Base-by-base conservation (phyloP, 2,888 invertebrate species). In the Ganaspis brasiliensis region DNA sequence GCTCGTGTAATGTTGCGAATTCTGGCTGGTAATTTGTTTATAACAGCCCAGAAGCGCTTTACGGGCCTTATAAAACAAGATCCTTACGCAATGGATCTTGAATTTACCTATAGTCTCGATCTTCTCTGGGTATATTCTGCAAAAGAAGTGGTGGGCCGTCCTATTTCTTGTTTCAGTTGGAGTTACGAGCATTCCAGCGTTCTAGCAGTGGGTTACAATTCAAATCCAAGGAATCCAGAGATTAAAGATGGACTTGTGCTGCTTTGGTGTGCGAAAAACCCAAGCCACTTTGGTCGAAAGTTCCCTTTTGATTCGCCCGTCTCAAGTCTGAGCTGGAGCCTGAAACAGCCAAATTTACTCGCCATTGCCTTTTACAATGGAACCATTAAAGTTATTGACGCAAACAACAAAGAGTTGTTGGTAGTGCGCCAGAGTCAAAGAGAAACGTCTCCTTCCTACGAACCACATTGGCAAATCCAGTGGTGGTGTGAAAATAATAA, bases 321-420 rank as follows among this genome's bases (percentile, higher is more conserved):
- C 0, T 95, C 96, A 0, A 93, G 95, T 0, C 90, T 97, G 0
- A 93, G 94, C 56, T 97, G 97, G 92, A 96, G 96, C 0, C 92
- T 91, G 0, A 92, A 91, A 56, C 93, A 94, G 76, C 95, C 97
- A 0, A 96, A 96, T 89, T 92, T 96, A 85, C 88, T 97, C 21
- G 96, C 96, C 0, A 93, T 96, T 74, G 97, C 96, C 0, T 95
- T 96, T 82, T 93, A 95, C 83, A 94, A 96, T 87, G 97, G 97
- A 0, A 92, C 93, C 16, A 92, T 97, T 0, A 91, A 94, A 73
- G 93, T 97, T n/a, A 90, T 96, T 52, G 96, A 97, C 84, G 93
- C 96, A 2, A 94, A 95, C 0, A 92, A 92, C 1, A 93, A 93
- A 77, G 85, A 92, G 0, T 87, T 93, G 1, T 92, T 92, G 16